A percentile compares a stretch with the other conserved stretches of the same genome.
These are phyloP conservation scores for Parotocinclus haroldoi DNA, from an alignment of 2,797 vertebrate species.

Conservation along the genomic window DNA sequence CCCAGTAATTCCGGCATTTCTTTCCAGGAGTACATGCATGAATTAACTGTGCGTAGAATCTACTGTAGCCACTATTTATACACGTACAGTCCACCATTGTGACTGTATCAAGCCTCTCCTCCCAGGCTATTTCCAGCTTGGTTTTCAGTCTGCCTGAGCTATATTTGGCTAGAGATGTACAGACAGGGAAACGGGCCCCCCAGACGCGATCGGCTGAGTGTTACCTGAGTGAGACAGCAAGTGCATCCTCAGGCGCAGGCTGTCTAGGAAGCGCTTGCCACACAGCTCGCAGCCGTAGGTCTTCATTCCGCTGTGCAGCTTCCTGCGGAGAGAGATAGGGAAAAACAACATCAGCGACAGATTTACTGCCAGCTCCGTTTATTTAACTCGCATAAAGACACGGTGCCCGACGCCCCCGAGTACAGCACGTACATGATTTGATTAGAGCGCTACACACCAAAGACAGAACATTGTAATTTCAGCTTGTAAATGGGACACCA, in stretches of 20 bases:
- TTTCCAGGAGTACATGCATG: background rate
- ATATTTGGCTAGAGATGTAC: constrained; percentile 30
- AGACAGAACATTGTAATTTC: constrained; percentile 36
- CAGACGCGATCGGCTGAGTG: constrained; percentile 30
- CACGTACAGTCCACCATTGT: constrained; percentile 8
- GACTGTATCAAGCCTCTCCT: constrained; percentile 13
- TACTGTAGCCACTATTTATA: constrained; percentile 15
- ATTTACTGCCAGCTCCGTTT: constrained; percentile 74
- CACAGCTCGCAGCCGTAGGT: constrained; percentile 95
- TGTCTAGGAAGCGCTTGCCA: constrained; percentile 92
- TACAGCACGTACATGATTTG: constrained; percentile 40
- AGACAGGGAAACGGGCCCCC: constrained; percentile 46
- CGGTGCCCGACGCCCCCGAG: constrained; percentile 14
- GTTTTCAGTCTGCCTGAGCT: constrained; percentile 29
- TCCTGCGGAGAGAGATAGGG: constrained; percentile 72
- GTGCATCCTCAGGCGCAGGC: constrained; percentile 95
- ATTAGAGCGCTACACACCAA: constrained; percentile 36
- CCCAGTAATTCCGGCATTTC: constrained; percentile 22
- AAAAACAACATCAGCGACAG: constrained; percentile 58
- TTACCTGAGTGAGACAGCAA: constrained; percentile 97
- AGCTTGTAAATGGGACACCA: constrained; percentile 21
- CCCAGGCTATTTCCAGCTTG: constrained; percentile 20
- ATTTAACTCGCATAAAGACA: constrained; percentile 56
- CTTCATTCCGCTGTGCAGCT: constrained; percentile 98
- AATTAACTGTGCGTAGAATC: constrained; percentile 2